These are phyloP conservation scores for Copidosoma floridanum DNA, from an alignment of 1,140 invertebrate genomes.

Conservation along the genomic window DNA sequence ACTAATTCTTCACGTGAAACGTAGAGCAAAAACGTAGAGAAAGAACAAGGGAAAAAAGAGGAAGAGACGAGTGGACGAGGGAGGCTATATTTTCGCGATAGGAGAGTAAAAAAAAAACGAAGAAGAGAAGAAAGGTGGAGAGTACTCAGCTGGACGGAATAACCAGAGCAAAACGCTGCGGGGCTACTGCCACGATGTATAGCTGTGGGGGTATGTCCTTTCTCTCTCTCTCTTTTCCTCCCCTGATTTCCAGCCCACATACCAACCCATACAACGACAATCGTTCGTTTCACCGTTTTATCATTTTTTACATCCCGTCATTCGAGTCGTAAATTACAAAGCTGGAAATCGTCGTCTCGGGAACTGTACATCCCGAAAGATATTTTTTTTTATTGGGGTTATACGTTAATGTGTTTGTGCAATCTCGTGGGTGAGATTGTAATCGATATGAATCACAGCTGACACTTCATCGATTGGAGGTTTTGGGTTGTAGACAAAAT, in stretches of 20 bases:
- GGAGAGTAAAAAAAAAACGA: constrained; percentile 28
- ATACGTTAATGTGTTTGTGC: no score
- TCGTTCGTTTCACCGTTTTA: constrained; percentile 23
- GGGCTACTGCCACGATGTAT: constrained; percentile 28
- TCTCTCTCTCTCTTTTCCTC: constrained; percentile 40
- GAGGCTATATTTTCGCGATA: constrained; percentile 8
- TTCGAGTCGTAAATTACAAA: constrained; percentile 14
- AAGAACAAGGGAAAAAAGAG: no score
- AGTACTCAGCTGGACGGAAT: constrained; percentile 21
- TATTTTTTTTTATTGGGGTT: no score
- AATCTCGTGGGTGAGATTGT: no score
- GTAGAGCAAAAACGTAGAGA: no score
- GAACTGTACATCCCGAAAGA: no score
- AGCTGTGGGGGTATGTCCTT: constrained; percentile 36
- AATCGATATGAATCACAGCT: no score
- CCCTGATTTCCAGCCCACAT: constrained; percentile 1
- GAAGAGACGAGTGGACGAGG: background rate
- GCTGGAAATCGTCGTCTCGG: no score
- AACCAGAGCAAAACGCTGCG: constrained; percentile 46
- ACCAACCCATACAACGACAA: constrained; percentile 14
- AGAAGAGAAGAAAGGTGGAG: constrained; percentile 40
- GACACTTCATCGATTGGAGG: no score
- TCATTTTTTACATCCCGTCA: constrained; percentile 26
- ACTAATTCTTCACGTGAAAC: constrained; percentile 37
- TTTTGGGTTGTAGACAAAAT: no score